These are phyloP conservation scores for Acropora yongei DNA, from an alignment of 64 coral and sea anemone species.

Conservation along the genomic window DNA sequence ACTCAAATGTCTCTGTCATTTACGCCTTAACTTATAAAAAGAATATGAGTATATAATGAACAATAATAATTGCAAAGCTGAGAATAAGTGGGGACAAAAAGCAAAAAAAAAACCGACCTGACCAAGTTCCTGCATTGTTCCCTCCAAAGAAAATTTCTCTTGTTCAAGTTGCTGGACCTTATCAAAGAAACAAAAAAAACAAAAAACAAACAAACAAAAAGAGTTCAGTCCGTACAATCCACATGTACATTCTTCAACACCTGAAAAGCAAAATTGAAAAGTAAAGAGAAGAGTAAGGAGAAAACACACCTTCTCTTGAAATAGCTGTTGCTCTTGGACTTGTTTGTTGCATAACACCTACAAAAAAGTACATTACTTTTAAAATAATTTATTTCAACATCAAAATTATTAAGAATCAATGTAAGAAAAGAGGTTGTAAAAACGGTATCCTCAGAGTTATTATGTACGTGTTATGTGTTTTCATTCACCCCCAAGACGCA, in stretches of 20 bases:
- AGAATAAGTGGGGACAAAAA: neutral
- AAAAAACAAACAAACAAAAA: neutral
- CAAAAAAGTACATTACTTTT: neutral
- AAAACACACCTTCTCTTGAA: conserved; percentile 54
- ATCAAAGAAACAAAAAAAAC: neutral
- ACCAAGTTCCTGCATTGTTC: conserved; percentile 81
- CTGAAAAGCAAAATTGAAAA: neutral
- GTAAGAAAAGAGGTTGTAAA: too few relatives aligned
- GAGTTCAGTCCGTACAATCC: too few relatives aligned
- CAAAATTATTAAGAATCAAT: too few relatives aligned
- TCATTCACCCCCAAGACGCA: too few relatives aligned
- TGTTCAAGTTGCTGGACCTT: conserved; percentile 68
- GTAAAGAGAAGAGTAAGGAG: neutral
- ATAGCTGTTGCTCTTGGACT: conserved; percentile 64
- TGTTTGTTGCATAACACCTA: conserved; percentile 78
- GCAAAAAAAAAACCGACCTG: conserved; percentile 43
- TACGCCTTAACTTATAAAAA: too few relatives aligned
- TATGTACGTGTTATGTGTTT: too few relatives aligned
- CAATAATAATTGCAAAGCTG: neutral
- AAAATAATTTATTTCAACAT: too few relatives aligned
- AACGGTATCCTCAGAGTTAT: too few relatives aligned
- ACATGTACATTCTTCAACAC: too few relatives aligned
- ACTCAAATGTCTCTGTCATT: too few relatives aligned
- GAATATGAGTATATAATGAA: too few relatives aligned
- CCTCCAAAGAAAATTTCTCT: conserved; percentile 48